Conservation (phyloP, 2,797 vertebrate genomes). For the Xiphorhynchus erythropygius region DNA sequence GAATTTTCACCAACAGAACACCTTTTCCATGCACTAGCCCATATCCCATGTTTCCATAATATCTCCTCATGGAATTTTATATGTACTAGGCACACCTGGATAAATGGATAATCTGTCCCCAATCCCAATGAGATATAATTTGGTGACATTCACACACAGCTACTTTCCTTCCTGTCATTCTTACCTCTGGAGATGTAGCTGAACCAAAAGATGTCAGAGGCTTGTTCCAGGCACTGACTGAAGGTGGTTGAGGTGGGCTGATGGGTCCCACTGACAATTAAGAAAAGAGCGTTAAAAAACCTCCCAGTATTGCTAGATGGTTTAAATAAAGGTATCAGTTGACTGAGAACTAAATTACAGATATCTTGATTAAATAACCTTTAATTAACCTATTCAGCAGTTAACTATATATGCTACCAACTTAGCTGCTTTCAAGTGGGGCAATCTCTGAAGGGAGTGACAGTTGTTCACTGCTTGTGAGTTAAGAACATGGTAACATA, state of each 20-base stretch:
- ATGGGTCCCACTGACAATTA: slow-evolving; percentile 90
- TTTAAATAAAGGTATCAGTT: background rate
- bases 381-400: background rate
- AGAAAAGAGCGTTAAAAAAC: background rate
- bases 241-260: slow-evolving; percentile 94
- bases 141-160: background rate
- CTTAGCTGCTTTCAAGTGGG: background rate
- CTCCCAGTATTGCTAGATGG: background rate
- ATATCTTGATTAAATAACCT: background rate
- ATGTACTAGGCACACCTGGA: accelerated
- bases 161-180: background rate
- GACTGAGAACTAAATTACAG: background rate
- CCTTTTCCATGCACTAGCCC: background rate
- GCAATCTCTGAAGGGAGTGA: background rate
- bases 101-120: background rate
- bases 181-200: slow-evolving; percentile 86
- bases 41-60: background rate
- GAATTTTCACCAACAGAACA: background rate
- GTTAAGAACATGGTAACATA: background rate
- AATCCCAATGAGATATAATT: background rate
- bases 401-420: background rate
- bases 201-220: slow-evolving; percentile 95
- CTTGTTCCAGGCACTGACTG: slow-evolving; percentile 99
- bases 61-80: background rate
- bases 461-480: background rate